phyloP scores from a whole-genome alignment of 2,113 vertebrate genomes.

The Vulpes vulpes region DNA sequence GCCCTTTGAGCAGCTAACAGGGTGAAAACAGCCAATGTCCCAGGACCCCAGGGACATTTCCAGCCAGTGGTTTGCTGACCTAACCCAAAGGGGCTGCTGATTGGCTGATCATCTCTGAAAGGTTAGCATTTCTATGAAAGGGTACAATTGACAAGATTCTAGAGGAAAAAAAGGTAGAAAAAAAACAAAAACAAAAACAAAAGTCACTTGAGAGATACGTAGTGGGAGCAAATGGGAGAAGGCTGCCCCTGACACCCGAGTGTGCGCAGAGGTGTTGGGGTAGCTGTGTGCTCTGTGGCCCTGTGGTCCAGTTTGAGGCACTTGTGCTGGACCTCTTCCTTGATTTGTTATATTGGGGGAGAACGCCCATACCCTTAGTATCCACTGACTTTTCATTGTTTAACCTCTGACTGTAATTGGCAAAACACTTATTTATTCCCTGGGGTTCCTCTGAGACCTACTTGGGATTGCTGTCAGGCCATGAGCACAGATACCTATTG shows the following conservation, averaged over 20 bases:
- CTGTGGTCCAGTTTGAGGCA: neutral
- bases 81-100: conserved; percentile 9
- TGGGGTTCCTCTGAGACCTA: neutral
- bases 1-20: conserved; percentile 63
- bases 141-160: conserved; percentile 38
- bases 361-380: neutral
- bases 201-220: neutral
- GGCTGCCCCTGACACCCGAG: neutral
- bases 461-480: neutral
- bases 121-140: conserved; percentile 59
- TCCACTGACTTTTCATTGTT: neutral
- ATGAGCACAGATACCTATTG: neutral
- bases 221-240: neutral
- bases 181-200: neutral
- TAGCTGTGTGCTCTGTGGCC: neutral
- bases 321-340: neutral
- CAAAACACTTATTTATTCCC: neutral
- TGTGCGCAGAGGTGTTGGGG: neutral
- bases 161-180: neutral
- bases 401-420: neutral
- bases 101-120: conserved; percentile 18
- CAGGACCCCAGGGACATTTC: conserved; percentile 73
- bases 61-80: conserved; percentile 63
- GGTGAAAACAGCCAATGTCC: conserved; percentile 64
- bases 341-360: neutral